Conservation (phyloP, 2,797 vertebrate genomes). For the Pipistrellus nathusii region DNA sequence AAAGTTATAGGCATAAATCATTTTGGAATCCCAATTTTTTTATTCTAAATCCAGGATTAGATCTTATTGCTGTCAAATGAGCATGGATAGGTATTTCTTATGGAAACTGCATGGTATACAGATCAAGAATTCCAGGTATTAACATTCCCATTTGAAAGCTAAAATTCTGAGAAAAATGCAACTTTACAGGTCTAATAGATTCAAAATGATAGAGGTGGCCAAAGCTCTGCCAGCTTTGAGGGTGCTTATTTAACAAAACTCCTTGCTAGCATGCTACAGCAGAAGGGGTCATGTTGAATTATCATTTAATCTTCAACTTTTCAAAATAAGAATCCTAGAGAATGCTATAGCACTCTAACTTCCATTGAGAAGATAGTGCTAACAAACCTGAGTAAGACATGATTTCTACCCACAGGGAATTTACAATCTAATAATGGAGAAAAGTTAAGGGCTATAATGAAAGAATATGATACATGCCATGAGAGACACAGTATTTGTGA, state of each 20-base stretch:
- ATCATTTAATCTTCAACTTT: conserved; percentile 24
- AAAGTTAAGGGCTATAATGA: not conserved
- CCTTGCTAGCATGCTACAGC: not conserved
- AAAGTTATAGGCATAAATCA: not conserved
- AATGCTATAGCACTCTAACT: not conserved
- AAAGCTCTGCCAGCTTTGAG: not conserved
- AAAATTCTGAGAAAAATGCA: conserved; percentile 33
- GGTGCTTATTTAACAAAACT: conserved; percentile 31
- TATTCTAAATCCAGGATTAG: conserved; percentile 42
- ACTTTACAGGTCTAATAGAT: not conserved
- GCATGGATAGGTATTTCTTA: not conserved
- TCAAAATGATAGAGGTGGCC: conserved; percentile 3
- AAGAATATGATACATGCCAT: not conserved
- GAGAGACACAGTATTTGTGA: not conserved
- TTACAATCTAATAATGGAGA: conserved; percentile 30
- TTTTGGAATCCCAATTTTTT: conserved; percentile 8
- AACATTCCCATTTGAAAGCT: conserved; percentile 34
- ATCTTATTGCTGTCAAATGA: not conserved
- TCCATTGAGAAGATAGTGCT: not conserved
- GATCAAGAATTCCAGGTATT: not conserved
- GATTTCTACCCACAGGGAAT: not conserved
- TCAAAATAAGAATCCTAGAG: conserved; percentile 4
- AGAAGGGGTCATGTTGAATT: conserved; percentile 43
- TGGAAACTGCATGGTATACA: not conserved
- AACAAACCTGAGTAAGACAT: not conserved